These are phyloP conservation scores for Orycteropus afer DNA, from an alignment of 2,113 vertebrate species.

Conservation along the genomic window DNA sequence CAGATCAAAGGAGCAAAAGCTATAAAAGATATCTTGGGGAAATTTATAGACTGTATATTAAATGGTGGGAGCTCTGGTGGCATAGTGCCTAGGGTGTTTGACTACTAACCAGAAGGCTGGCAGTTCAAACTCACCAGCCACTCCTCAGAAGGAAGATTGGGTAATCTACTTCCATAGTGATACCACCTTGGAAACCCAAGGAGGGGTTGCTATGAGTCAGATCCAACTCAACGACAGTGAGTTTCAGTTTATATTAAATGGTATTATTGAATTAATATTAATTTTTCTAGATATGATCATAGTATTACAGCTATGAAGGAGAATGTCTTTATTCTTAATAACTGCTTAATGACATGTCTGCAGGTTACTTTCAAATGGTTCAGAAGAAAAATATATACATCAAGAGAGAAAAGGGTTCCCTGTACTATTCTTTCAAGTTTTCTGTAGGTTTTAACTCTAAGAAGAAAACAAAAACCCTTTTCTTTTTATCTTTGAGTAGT, in stretches of 20 bases:
- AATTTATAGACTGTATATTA: not conserved
- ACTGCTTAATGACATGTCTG: not conserved
- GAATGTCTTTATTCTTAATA: conserved; percentile 19
- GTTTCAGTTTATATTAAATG: no score
- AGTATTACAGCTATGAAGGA: not conserved
- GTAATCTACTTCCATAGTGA: no score
- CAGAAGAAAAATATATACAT: not conserved
- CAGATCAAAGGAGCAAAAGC: conserved; percentile 17
- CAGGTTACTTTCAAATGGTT: conserved; percentile 19
- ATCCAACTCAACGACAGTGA: no score
- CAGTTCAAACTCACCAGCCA: no score
- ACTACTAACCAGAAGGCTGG: no score
- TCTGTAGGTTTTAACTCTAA: not conserved
- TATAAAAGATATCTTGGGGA: conserved; percentile 18
- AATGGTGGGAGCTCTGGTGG: no score
- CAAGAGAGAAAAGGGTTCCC: not conserved
- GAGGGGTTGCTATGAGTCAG: no score
- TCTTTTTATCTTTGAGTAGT: conserved; percentile 34
- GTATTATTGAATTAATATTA: not conserved
- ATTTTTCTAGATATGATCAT: conserved; percentile 1
- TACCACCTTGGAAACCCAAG: no score
- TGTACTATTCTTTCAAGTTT: not conserved
- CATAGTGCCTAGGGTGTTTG: no score
- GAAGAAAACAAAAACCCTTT: not conserved
- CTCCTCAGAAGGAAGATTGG: no score